A percentile compares a stretch with the other conserved stretches of the same genome.
Evolutionary conservation across 2,113 vertebrate genomes (phyloP).

Genomic region (Urocitellus parryii): DNA sequence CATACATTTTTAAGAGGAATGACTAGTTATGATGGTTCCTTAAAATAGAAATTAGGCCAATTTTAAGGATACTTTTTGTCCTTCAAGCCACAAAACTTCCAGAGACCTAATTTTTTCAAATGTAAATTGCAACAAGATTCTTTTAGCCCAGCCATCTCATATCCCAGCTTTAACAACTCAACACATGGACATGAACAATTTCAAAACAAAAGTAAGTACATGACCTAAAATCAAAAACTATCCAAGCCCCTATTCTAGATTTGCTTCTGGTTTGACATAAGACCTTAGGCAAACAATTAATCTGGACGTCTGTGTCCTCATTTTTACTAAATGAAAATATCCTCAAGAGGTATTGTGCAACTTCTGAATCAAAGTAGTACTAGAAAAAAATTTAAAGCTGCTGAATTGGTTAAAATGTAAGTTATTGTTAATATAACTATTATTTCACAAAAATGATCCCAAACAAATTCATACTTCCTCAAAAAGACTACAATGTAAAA

Average conservation of each 20-base stretch:
- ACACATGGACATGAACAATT: constrained; percentile 31
- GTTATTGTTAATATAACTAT: constrained; percentile 3
- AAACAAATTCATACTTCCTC: constrained; percentile 52
- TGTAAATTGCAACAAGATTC: constrained; percentile 42
- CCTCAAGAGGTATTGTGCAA: constrained; percentile 30
- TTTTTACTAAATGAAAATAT: constrained; percentile 71
- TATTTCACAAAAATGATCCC: constrained; percentile 64
- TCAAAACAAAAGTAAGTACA: constrained; percentile 62
- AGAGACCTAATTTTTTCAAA: constrained; percentile 67
- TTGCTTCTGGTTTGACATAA: constrained; percentile 62
- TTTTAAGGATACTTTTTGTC: constrained; percentile 43
- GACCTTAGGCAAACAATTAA: constrained; percentile 74
- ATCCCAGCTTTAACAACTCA: constrained; percentile 51
- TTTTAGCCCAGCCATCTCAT: neutral
- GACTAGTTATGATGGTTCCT: neutral
- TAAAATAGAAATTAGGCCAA: constrained; percentile 37
- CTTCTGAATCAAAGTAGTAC: constrained; percentile 43
- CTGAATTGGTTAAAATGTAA: neutral
- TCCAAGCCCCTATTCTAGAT: constrained; percentile 66
- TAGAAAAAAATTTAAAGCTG: neutral
- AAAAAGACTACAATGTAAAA: constrained; percentile 10
- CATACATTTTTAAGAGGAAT: neutral
- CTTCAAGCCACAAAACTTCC: constrained; percentile 15
- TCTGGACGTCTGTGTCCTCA: constrained; percentile 70
- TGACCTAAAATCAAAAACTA: constrained; percentile 75